Conservation (phyloP, 2,113 vertebrate species). For the Elanoides forficatus region DNA sequence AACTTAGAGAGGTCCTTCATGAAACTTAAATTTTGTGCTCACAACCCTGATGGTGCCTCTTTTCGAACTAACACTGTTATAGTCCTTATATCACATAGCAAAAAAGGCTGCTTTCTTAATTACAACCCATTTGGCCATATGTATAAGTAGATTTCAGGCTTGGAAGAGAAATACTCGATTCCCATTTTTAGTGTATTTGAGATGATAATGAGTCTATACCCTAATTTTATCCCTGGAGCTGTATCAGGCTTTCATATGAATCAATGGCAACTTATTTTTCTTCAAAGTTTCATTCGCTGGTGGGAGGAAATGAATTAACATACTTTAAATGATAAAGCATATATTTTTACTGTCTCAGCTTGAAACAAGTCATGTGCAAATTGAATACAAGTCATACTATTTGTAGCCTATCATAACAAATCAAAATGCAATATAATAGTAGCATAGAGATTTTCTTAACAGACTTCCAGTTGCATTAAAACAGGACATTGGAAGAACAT, state of each 20-base stretch:
- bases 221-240: not conserved
- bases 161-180: not conserved
- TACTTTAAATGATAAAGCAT: not conserved
- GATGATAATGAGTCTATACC: not conserved
- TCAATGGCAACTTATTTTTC: not conserved
- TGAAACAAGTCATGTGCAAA: not conserved
- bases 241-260: not conserved
- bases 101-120: not conserved
- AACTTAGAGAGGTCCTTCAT: not conserved
- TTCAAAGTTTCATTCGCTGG: not conserved
- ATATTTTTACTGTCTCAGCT: not conserved
- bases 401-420: not conserved
- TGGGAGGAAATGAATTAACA: not conserved
- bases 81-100: not conserved
- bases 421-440: not conserved
- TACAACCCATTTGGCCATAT: not conserved
- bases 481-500: not conserved
- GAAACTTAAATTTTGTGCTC: not conserved
- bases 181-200: not conserved
- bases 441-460: not conserved
- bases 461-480: not conserved
- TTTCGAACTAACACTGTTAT: not conserved
- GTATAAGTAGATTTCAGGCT: not conserved
- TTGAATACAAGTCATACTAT: not conserved
- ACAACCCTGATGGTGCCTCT: not conserved